A percentile compares a stretch with the other conserved stretches of the same genome.
Conservation (phyloP, 2,797 vertebrate species). For the Propithecus perrieri region DNA sequence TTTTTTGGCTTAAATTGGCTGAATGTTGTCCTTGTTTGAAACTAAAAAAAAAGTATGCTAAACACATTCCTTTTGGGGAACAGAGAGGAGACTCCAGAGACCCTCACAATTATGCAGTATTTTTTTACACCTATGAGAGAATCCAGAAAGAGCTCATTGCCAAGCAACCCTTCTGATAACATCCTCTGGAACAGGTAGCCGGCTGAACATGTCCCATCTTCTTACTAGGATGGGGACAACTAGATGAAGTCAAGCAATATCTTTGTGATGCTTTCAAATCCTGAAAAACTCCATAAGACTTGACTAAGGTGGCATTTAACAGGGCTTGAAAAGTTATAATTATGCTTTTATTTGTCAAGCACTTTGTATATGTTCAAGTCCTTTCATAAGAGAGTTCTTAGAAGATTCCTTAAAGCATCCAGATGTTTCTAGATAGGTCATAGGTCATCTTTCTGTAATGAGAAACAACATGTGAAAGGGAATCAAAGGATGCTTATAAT, state of each 20-base stretch:
- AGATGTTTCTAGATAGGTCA: conserved; percentile 58
- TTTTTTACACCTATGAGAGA: not conserved
- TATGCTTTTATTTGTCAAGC: conserved; percentile 32
- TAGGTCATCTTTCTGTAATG: conserved; percentile 14
- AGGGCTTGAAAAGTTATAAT: not conserved
- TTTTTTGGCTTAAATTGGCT: not conserved
- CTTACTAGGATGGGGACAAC: not conserved
- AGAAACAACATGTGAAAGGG: conserved; percentile 19
- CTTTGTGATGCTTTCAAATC: conserved; percentile 5
- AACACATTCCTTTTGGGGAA: not conserved
- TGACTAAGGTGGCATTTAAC: not conserved
- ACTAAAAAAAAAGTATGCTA: not conserved
- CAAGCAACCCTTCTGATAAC: not conserved
- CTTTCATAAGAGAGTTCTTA: not conserved
- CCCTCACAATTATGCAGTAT: not conserved
- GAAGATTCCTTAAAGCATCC: not conserved
- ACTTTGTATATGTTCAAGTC: not conserved
- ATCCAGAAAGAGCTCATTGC: not conserved
- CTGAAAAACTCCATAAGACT: not conserved
- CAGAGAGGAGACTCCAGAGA: not conserved
- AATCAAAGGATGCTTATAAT: conserved; percentile 55
- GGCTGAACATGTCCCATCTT: not conserved
- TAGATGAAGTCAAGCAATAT: not conserved
- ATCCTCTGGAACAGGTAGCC: not conserved
- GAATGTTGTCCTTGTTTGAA: not conserved